Percentiles rank a stretch among this genome's conserved stretches.
These are phyloP conservation scores for Saguinus imperator DNA, from an alignment of 2,113 vertebrate species.

Conservation along the genomic window DNA sequence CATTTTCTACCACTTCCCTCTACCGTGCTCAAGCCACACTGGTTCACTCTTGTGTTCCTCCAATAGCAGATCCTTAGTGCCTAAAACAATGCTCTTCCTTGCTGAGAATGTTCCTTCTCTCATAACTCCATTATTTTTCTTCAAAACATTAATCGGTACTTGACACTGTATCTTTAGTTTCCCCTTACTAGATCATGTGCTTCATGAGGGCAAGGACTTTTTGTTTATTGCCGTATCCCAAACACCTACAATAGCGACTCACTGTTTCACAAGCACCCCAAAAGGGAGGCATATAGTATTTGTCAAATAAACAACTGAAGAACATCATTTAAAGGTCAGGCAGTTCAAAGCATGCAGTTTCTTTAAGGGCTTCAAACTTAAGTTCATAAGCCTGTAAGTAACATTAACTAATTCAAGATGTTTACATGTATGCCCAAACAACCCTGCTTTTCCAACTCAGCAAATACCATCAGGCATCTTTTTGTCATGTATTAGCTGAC, in stretches of 20 bases:
- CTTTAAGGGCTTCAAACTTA: conserved; percentile 16
- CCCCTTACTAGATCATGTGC: background rate
- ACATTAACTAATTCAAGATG: background rate
- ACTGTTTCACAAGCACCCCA: too few species aligned
- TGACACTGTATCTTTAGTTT: background rate
- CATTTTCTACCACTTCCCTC: background rate
- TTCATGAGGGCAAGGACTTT: background rate
- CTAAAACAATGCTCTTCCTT: background rate
- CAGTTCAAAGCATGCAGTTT: background rate
- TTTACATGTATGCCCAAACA: background rate
- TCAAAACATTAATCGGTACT: background rate
- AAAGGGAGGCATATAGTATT: background rate
- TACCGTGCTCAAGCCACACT: background rate
- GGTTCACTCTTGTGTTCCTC: background rate
- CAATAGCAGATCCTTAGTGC: background rate
- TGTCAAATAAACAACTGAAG: background rate
- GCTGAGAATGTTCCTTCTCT: background rate
- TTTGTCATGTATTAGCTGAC: background rate
- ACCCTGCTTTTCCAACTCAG: background rate
- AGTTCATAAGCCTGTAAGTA: background rate
- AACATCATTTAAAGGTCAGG: background rate
- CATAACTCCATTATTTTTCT: background rate
- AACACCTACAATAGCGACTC: background rate
- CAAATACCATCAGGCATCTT: background rate
- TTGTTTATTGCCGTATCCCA: background rate